These are phyloP conservation scores for Gnathonemus echidnorhynchus DNA, from an alignment of 2,113 vertebrate species.

Conservation along the genomic window DNA sequence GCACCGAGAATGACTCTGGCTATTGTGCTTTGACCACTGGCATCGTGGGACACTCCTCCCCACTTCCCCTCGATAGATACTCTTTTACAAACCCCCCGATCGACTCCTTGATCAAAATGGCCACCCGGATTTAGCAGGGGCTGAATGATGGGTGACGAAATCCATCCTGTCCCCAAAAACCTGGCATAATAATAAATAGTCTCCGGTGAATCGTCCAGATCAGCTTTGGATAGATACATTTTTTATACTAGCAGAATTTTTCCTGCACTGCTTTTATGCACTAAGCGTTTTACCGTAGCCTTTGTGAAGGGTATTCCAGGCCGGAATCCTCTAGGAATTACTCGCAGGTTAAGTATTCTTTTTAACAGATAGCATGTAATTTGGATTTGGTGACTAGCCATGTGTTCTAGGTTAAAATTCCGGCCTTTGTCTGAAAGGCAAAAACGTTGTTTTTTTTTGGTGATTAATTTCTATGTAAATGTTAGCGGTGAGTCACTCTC, in stretches of 20 bases:
- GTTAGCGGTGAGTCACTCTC: not conserved
- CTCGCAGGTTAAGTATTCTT: not conserved
- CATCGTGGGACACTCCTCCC: not conserved
- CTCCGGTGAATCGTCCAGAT: not conserved
- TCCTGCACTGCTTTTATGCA: not conserved
- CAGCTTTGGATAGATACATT: conserved; percentile 2
- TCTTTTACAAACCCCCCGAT: not conserved
- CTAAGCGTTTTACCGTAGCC: not conserved
- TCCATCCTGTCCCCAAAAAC: not conserved
- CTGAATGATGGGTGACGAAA: not conserved
- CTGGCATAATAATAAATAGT: not conserved
- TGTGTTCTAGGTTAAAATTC: not conserved
- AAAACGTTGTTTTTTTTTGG: not conserved
- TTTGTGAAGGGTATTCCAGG: not conserved
- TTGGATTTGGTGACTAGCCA: not conserved
- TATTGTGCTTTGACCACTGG: conserved; percentile 13
- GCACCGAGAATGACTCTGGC: conserved; percentile 11
- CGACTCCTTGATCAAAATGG: not conserved
- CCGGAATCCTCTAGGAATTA: not conserved
- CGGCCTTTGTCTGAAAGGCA: not conserved
- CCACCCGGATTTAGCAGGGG: not conserved
- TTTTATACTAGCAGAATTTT: not conserved
- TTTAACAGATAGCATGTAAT: not conserved
- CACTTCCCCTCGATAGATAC: not conserved
- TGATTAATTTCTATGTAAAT: conserved; percentile 10